Evolutionary conservation across 2,888 invertebrate genomes (phyloP).

Genomic region (Salpingus planirostris): DNA sequence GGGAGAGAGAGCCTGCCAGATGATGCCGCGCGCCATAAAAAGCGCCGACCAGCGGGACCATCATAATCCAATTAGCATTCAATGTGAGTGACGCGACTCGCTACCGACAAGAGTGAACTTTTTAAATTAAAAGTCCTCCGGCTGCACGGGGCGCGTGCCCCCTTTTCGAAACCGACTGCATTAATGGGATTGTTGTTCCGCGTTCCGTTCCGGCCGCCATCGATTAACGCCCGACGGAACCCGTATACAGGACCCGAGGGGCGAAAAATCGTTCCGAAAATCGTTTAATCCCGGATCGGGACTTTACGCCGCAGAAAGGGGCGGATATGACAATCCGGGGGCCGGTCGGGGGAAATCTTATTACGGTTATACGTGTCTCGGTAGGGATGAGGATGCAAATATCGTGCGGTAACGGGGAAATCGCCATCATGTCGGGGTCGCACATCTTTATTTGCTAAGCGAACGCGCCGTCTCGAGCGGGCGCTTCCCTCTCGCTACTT

Average conservation of each 20-base stretch:
- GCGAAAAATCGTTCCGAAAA: too few relatives aligned
- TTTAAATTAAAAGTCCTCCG: slow-evolving; percentile 36
- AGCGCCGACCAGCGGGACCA: slow-evolving; percentile 33
- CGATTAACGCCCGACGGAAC: slow-evolving; percentile 22
- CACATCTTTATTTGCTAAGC: slow-evolving; percentile 9
- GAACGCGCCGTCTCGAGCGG: slow-evolving; percentile 6
- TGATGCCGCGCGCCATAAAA: slow-evolving; percentile 34
- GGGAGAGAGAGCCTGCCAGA: slow-evolving; percentile 25
- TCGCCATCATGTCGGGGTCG: neutral
- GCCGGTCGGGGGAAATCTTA: too few relatives aligned
- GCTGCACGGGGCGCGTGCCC: slow-evolving; percentile 13
- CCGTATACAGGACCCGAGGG: too few relatives aligned
- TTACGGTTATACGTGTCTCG: too few relatives aligned
- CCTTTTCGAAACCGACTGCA: slow-evolving; percentile 20
- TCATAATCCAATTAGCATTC: slow-evolving; percentile 41
- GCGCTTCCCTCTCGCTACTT: slow-evolving; percentile 7
- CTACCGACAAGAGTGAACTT: slow-evolving; percentile 32
- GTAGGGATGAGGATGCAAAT: slow-evolving; percentile 10
- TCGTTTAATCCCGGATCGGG: too few relatives aligned
- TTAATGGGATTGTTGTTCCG: slow-evolving; percentile 33
- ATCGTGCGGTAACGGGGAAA: slow-evolving; percentile 5
- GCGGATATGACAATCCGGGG: too few relatives aligned
- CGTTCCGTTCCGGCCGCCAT: slow-evolving; percentile 28
- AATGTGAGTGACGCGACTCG: slow-evolving; percentile 31
- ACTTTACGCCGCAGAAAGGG: too few relatives aligned